Evolutionary conservation across 2,797 vertebrate genomes (phyloP), one percentile per base, ranked within the genome.

Genomic region (Carapus acus): DNA sequence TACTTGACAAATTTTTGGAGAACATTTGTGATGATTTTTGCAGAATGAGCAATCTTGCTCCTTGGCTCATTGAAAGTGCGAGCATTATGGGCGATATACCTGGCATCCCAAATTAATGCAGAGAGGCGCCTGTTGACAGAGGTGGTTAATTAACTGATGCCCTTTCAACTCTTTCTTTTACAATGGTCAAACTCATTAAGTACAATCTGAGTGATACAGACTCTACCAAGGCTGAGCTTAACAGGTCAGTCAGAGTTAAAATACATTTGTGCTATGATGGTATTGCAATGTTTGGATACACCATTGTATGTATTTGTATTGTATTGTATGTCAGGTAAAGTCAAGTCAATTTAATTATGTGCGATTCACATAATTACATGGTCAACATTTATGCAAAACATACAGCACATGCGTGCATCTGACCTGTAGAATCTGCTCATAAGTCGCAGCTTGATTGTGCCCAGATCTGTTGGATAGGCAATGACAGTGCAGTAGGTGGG

Each of bases 361-460:
- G n/a, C n/a, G n/a, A n/a, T n/a, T n/a, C n/a, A n/a, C n/a, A n/a
- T n/a, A n/a, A n/a, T n/a, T n/a, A n/a, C n/a, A n/a, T n/a, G n/a
- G n/a, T n/a, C n/a, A n/a, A n/a, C n/a, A n/a, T n/a, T n/a, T 36
- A 33, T 33, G 31, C 31, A 7, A 33, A 36, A 36, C 34, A 36
- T 4, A 36, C n/a, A n/a, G n/a, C n/a, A n/a, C n/a, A n/a, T n/a
- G n/a, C 6, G 37, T 24, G 18, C 15, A 14, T 62, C 78, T 75
- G 49, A 97, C 96, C 96, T 94, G 88, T 99, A 98, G 81, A 98
- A 99, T n/a, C 89, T 83, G 85, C 94, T 90, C n/a, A 83, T 66
- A 23, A 98, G 91, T 29, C 96, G 87, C 70, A 91, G 88, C 55
- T 88, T 87, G 80, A 98, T 94, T 49, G 96, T 97, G 74, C 85